Evolutionary conservation across 2,888 invertebrate genomes (phyloP), one percentile per base, ranked within the genome.

Genomic region (Phalangium opilio): DNA sequence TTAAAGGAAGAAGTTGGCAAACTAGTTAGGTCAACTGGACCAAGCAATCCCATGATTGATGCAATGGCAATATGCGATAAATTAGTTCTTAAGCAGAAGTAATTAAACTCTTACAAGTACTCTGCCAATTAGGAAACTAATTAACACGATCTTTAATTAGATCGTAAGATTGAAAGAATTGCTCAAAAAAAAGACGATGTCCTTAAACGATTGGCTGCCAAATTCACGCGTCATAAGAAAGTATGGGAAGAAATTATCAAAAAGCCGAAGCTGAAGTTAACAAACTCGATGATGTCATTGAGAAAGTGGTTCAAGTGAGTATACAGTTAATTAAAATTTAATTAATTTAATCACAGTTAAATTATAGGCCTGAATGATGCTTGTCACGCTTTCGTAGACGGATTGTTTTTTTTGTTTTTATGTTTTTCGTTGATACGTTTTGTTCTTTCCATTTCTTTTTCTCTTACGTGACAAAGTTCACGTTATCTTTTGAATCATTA

Each of bases 211-310:
- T 32, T 55, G 38, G 50, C 47, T 27, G 47, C 50, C 18, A 55
- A 55, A 48, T 54, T 45, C 45, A 32, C 47, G 2, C 43, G 52
- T 19, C 48, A 50, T 10, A 48, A 48, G 12, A 43, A 47, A 3
- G 44, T 47, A 14, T 43, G 50, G 27, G 54, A 55, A 51, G 47
- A 52, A n/a, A 55, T 41, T 41, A 52, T 15, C 44, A 40, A 15
- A 49, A 44, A 32, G 48, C 51, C 11, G 52, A 48, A 20, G 44
- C 50, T 33, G 55, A 55, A 44, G 52, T 55, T 43, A 44, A 49
- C 41, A 44, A 43, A 20, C 44, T 55, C 12, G 55, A 55, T 46
- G 43, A 48, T 47, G 49, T 55, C 11, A 52, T 55, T 41, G 43
- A 43, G 36, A 46, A 52, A 45, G 47, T 54, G 21, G 43, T 49